Evolutionary conservation across 1,140 invertebrate species (phyloP).

Genomic region (Drosophila novamexicana): DNA sequence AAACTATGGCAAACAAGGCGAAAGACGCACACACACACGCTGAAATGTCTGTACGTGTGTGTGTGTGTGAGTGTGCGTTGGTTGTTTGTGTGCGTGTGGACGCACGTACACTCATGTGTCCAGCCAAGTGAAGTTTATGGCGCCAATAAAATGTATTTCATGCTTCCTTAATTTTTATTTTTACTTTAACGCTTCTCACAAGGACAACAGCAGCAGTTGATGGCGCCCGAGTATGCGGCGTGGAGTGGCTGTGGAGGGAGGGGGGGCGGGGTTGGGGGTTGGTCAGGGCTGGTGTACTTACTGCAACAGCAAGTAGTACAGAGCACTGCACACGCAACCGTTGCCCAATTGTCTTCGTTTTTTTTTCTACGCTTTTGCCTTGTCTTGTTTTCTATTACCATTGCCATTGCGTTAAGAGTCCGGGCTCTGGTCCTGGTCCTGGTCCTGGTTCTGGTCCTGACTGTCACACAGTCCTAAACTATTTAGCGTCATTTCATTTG

Average conservation of each 20-base stretch:
- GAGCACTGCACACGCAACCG: conserved; percentile 42
- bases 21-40: conserved; percentile 27
- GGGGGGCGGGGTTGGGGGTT: neutral
- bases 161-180: conserved; percentile 85
- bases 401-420: conserved; percentile 30
- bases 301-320: conserved; percentile 17
- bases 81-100: conserved; percentile 36
- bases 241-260: neutral
- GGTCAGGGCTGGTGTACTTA: neutral
- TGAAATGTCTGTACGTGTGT: conserved; percentile 26
- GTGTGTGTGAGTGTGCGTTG: conserved; percentile 23
- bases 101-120: conserved; percentile 82
- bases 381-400: conserved; percentile 26
- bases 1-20: conserved; percentile 69
- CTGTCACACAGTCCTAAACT: conserved; percentile 56
- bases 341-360: conserved; percentile 41
- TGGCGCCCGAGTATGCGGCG: neutral
- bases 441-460: conserved; percentile 1
- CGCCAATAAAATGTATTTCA: conserved; percentile 85
- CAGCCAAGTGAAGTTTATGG: conserved; percentile 84
- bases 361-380: neutral
- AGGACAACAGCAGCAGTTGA: conserved; percentile 45
- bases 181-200: conserved; percentile 79
- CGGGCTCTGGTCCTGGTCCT: neutral
- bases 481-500: conserved; percentile 69